Evolutionary conservation across 2,797 vertebrate species (phyloP), one percentile per base, ranked within the genome.

Genomic region (Anguilla anguilla): DNA sequence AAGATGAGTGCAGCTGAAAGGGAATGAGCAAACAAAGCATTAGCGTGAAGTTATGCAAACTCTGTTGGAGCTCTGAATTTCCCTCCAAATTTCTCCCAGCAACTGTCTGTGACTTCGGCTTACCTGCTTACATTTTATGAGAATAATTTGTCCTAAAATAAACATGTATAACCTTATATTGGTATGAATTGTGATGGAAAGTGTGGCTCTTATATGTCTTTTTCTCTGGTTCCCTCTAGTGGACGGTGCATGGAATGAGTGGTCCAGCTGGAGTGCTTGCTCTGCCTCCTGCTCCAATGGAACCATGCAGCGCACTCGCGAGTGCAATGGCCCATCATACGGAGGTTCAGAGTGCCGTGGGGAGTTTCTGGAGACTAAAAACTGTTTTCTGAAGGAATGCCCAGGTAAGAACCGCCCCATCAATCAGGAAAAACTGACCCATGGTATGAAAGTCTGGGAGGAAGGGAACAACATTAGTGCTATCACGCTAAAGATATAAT

Each of bases 181-280:
- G 57, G 15, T 59, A 59, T 59, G 57, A 59, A 59, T 3, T 59
- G 15, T 59, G 57, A 19, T 59, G 22, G n/a, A 9, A 69, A 69
- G 64, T 85, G 69, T 72, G 1, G 64, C 28, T 1, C 1, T 81
- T 11, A 83, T 25, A 17, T 89, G 57, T 72, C 15, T 84, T 72
- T 79, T 31, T 84, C 74, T 81, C 55, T 85, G 46, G 84, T 83
- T 74, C 55, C 57, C 94, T 94, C 92, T 94, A 99, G 99, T 99
- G 96, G 98, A 99, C 0, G 99, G 98, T 90, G 97, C 96, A 92
- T 99, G 99, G 99, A 99, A 98, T 0, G 98, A 99, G 0, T 99
- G 99, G 99, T 98, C 99, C 0, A 95, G 95, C 88, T 99, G 99
- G 98, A 98, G 91, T 86, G 59, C 95, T 0, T 99, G 99, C 93